Evolutionary conservation across 2,797 vertebrate species (phyloP), one percentile per base, ranked within the genome.

Genomic region (Coregonus suidteri): DNA sequence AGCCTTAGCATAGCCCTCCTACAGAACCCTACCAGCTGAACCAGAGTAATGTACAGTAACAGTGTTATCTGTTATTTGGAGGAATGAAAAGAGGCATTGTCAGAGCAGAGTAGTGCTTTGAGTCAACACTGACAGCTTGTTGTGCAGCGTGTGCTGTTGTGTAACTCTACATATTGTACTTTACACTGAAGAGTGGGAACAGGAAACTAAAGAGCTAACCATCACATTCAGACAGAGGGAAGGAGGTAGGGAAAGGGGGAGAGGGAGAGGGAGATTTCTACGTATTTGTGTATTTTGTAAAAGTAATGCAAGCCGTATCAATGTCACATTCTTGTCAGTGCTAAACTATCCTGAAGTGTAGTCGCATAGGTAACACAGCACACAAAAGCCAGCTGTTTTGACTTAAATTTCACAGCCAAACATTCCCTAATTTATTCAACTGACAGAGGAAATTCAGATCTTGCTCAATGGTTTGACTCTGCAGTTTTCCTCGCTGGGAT

Each of bases 71-170:
- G 73, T 85, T 68, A 86, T 80, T 83, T 68, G 0, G 34, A 76
- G 85, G 76, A 76, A 89, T 90, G 88, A 93, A 92, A 91, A 86
- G 89, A 82, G 68, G 80, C 87, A 47, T 47, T 47, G 41, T 47
- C 41, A 47, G 41, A 47, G 9, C 9, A 13, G 41, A 47, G 41
- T 47, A 2, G 41, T 11, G 41, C 41, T 47, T 47, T 47, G 41
- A 47, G 41, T 47, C 90, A 91, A 91, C 86, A 88, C 76, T 3
- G 79, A 82, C 64, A 74, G 82, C 85, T 86, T 83, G 86, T 87
- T 86, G 86, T 75, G 82, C 85, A 85, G 83, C 86, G 87, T 87
- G 85, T 74, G 18, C 80, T 80, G 81, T 87, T 89, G 86, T 84
- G 88, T 83, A 82, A 84, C 85, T 31, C 78, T 72, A 75, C 88